Evolutionary conservation across 2,888 invertebrate genomes (phyloP), one percentile per base, ranked within the genome.

Genomic region (Agrilus mali): DNA sequence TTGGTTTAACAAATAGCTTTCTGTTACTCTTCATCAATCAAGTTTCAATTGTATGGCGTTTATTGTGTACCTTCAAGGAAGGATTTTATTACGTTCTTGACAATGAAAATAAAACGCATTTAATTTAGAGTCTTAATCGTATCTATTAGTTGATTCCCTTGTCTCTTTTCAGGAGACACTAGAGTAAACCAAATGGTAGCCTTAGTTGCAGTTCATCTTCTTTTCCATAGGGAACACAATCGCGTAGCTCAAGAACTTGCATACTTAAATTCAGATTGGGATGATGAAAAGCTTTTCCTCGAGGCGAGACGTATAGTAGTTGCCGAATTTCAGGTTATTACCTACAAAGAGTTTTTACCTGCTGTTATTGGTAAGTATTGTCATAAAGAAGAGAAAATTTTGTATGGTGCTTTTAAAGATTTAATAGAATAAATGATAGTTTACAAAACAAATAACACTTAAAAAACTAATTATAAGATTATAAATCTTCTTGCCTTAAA

Each of bases 211-310:
- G 57, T 87, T 1, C 88, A 89, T 51, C 78, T 80, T 1, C 56
- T 88, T 7, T 80, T 85, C 59, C 74, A 83, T 14, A 71, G 89
- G 27, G 88, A 89, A 56, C 89, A 89, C 62, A 90, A 89, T 63
- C 75, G 86, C 1, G 58, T 89, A 2, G 86, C 86, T 0, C 64
- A 66, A 2, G 70, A 69, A 3, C 61, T 90, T 20, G 55, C 69
- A 0, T 58, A 65, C 3, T 53, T 87, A 7, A 90, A 93, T 69
- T 83, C 85, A 0, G 72, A 74, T 37, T 86, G 85, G 79, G 69
- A 71, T 27, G 86, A 86, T 54, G 83, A 88, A 49, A 69, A 67
- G 1, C 58, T 86, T 1, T 90, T 78, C 63, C 74, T 82, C 63
- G 87, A 88, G 62, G 65, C 84, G 0, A 73, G 86, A 42, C 72